Evolutionary conservation across 2,888 invertebrate genomes (phyloP).

Genomic region (Digitonthophagus gazella): DNA sequence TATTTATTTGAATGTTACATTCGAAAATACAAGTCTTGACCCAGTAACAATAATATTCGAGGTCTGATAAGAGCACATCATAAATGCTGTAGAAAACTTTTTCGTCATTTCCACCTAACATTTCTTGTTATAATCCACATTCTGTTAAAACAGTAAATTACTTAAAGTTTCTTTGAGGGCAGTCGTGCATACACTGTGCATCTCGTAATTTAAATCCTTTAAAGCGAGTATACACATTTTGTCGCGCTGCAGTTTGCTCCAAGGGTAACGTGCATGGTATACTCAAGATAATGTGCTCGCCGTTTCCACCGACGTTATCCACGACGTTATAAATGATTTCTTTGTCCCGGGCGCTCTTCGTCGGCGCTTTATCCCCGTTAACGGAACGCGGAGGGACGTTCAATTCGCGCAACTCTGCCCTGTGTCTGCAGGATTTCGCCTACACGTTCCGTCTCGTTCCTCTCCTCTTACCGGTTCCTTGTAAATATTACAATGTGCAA

Average conservation of each 20-base stretch:
- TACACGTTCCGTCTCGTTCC: conserved; percentile 1
- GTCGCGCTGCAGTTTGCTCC: conserved; percentile 11
- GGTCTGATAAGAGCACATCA: too few relatives aligned
- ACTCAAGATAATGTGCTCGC: conserved; percentile 17
- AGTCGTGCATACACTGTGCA: neutral
- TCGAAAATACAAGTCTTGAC: too few relatives aligned
- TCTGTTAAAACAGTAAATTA: too few relatives aligned
- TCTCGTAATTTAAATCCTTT: conserved; percentile 7
- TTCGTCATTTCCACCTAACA: too few relatives aligned
- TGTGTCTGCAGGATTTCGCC: conserved; percentile 5
- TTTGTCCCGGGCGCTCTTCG: conserved; percentile 10
- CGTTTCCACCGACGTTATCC: conserved; percentile 14
- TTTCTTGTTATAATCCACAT: too few relatives aligned
- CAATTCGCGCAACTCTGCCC: conserved; percentile 4
- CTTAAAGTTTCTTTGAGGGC: neutral
- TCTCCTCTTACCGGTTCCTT: neutral
- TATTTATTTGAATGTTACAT: too few relatives aligned
- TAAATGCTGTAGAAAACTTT: too few relatives aligned
- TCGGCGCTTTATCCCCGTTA: conserved; percentile 12
- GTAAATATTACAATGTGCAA: conserved; percentile 17
- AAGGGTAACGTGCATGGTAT: conserved; percentile 14
- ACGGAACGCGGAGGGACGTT: neutral
- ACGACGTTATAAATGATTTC: conserved; percentile 15
- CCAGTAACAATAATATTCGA: too few relatives aligned
- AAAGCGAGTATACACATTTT: conserved; percentile 9